Evolutionary conservation across 2,113 vertebrate species (phyloP).

Genomic region (Psittacus erithacus): DNA sequence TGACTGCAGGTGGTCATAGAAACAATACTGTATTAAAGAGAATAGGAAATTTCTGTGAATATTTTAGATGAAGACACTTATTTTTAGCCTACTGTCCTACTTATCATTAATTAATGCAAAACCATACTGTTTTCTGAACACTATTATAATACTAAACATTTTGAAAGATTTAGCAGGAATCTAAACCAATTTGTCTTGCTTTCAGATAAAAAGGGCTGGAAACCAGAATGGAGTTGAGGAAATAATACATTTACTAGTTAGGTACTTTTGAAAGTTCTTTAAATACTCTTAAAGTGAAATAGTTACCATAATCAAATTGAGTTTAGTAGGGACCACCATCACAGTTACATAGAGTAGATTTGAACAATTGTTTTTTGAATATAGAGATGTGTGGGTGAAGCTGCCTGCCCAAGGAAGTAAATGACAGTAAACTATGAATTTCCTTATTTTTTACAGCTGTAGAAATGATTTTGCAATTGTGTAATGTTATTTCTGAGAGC

Average conservation of each 20-base stretch:
- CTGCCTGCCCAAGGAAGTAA: not conserved
- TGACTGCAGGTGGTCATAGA: slow-evolving; percentile 13
- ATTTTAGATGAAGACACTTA: not conserved
- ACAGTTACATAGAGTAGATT: not conserved
- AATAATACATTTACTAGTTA: not conserved
- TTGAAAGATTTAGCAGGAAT: not conserved
- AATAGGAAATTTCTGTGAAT: not conserved
- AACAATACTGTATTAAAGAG: slow-evolving; percentile 11
- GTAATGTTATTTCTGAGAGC: not conserved
- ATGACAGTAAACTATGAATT: not conserved
- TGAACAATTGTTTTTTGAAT: not conserved
- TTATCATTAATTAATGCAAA: slow-evolving; percentile 5
- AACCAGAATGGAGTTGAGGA: not conserved
- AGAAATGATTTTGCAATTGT: not conserved
- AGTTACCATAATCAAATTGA: not conserved
- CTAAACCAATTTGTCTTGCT: not conserved
- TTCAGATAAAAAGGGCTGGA: not conserved
- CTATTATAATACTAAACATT: not conserved
- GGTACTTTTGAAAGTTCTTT: not conserved
- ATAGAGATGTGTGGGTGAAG: not conserved
- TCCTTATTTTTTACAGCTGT: not conserved
- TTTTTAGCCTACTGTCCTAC: slow-evolving; percentile 7
- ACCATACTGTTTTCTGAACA: not conserved
- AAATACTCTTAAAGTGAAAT: not conserved
- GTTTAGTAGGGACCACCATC: not conserved